A percentile compares a stretch with the other conserved stretches of the same genome.
Evolutionary conservation across 2,113 vertebrate genomes (phyloP).

Genomic region (Pterocles burchelli): DNA sequence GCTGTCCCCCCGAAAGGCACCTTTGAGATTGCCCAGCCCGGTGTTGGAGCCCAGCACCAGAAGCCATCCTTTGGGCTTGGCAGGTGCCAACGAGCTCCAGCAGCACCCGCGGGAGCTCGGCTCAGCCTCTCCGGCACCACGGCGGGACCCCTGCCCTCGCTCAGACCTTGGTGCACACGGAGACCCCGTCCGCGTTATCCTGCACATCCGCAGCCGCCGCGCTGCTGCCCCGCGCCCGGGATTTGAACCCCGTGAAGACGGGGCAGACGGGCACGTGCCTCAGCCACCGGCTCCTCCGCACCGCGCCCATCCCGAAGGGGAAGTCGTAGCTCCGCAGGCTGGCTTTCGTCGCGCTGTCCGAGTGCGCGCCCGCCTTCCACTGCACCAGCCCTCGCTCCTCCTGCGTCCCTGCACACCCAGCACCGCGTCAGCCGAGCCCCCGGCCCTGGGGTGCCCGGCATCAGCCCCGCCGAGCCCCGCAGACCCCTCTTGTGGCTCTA

Average conservation of each 20-base stretch:
- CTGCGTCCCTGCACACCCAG: slow-evolving; percentile 75
- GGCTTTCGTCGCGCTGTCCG: slow-evolving; percentile 59
- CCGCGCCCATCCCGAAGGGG: slow-evolving; percentile 84
- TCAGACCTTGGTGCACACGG: slow-evolving; percentile 79
- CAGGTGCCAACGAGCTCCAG: background rate
- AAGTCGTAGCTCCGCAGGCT: slow-evolving; percentile 86
- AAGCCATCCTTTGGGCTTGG: background rate
- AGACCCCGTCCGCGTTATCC: background rate
- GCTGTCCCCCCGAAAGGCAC: background rate
- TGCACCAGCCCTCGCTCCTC: slow-evolving; percentile 87
- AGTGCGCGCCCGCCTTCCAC: slow-evolving; percentile 82
- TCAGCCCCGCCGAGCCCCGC: background rate
- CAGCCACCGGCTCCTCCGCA: slow-evolving; percentile 78
- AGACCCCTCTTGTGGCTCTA: fast-evolving
- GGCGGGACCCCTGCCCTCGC: background rate
- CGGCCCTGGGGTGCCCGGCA: fast-evolving
- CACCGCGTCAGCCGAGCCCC: fast-evolving
- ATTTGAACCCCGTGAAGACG: slow-evolving; percentile 83
- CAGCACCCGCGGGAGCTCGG: background rate
- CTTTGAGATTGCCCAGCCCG: background rate
- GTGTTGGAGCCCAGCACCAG: background rate
- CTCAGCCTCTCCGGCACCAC: background rate
- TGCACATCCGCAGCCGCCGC: background rate
- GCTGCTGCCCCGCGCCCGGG: background rate
- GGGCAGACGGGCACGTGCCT: slow-evolving; percentile 87